Conservation (phyloP, 2,797 vertebrate genomes). For the Gobionotothen gibberifrons region DNA sequence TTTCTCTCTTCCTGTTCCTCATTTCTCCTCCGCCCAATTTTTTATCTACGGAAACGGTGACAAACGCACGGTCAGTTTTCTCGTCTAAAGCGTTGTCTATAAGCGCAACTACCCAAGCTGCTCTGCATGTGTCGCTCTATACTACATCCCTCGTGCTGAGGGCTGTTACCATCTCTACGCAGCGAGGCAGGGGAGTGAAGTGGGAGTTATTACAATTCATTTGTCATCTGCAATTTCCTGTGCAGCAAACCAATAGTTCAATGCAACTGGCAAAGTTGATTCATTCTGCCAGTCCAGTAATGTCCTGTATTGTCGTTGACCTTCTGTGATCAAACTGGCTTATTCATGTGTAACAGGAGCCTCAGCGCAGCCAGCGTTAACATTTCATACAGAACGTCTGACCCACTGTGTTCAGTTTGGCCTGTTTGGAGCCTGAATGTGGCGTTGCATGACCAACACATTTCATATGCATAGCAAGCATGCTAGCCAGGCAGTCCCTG, state of each 20-base stretch:
- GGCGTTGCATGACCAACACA: background rate
- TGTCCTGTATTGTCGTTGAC: constrained; percentile 13
- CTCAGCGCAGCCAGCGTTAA: background rate
- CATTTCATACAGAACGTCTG: constrained; percentile 5
- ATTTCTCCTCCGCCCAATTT: constrained; percentile 70
- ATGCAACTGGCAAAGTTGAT: background rate
- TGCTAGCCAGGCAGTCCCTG: background rate
- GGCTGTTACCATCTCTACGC: constrained; percentile 19
- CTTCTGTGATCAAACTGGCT: background rate
- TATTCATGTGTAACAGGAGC: constrained; percentile 25
- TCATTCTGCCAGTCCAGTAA: background rate
- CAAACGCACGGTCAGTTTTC: constrained; percentile 65
- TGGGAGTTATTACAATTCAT: rapidly evolving
- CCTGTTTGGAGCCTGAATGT: background rate
- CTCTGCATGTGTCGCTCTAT: background rate
- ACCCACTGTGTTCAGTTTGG: background rate
- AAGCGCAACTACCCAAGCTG: constrained; percentile 34
- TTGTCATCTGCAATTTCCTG: background rate
- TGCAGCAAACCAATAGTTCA: background rate
- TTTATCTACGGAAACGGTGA: constrained; percentile 82
- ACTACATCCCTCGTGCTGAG: background rate
- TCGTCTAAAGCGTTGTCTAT: background rate
- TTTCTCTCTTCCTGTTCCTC: constrained; percentile 64
- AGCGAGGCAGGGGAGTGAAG: constrained; percentile 4
- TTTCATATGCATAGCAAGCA: background rate